Evolutionary conservation across 2,888 invertebrate genomes (phyloP), one percentile per base, ranked within the genome.

Genomic region (Drosophila pullipes): DNA sequence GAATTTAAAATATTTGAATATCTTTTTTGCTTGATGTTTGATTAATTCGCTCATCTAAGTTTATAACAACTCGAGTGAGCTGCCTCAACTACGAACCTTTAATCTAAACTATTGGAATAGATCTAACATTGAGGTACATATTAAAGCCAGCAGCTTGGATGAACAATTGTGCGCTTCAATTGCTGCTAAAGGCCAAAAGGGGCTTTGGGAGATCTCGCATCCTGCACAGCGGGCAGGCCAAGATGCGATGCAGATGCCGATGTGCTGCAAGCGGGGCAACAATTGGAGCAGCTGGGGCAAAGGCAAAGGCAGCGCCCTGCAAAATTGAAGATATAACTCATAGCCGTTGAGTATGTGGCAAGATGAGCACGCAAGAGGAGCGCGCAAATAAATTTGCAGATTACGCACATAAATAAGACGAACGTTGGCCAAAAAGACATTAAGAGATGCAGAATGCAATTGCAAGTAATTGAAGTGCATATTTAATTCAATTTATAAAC

Each of bases 301-400:
- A 22, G 25, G 30, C 30, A 31, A 30, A 28, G 49, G 37, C 71
- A 16, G 59, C 7, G 30, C 28, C 9, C 39, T 41, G 55, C 49
- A 44, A 69, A 76, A 83, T 76, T 81, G 74, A 61, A 49, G 62
- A 52, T 25, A 76, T 83, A 84, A 84, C 64, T 84, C 79, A 85
- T 78, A 64, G 68, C 60, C 74, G 58, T 44, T 81, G 81, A 85
- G 76, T 78, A 89, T 80, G 89, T 89, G 89, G 71, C 82, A 83
- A 85, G 82, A 77, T 81, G 78, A 69, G 76, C 76, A 76, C 75
- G 78, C 70, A 78, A 77, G 74, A 31, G 61, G 73, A 74, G 69
- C 74, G 62, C 55, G 72, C 63, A 79, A 75, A 79, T 85, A 81
- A 82, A 81, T 84, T 74, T 73, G 30, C 72, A 75, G 74, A 72